Base-by-base conservation (phyloP, 2,888 invertebrate species). In the Thereva nobilitata region DNA sequence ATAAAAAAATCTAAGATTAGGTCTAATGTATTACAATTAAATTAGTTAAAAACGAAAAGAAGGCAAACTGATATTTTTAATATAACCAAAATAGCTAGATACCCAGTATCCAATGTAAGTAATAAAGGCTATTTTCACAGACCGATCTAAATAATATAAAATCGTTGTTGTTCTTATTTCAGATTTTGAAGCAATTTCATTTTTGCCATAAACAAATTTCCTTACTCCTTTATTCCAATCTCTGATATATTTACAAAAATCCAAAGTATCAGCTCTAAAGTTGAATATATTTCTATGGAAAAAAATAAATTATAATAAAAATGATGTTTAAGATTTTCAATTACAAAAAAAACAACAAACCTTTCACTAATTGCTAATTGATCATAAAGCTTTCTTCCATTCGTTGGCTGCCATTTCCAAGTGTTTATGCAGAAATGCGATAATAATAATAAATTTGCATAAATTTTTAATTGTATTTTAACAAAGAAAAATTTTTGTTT, bases 351-450 rank as follows among this genome's bases (percentile, higher is more conserved):
- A 44, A 7, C 3, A 44, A 8, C 9, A 10, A 37, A 55, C 54
- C 55, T 49, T 53, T 68, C 67, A 4, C 44, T 9, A 8, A 64
- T 44, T 40, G 44, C 38, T 41, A 68, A 3, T 47, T 54, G 44
- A 40, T 54, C n/a, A n/a, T 65, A 49, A 3, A 68, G 55, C 4
- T 34, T 23, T 8, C 12, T 64, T 10, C 41, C 12, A 47, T 68
- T 68, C 5, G 35, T 7, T n/a, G 64, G 64, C 4, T 54, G 49
- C 68, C 68, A 68, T 6, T 7, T 37, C 68, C 68, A 68, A 8
- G 47, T 45, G 6, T 41, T 56, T 12, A 42, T 12, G 4, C 59
- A 8, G 23, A 68, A 68, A 47, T 47, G 65, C 9, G 68, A 68
- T 5, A 68, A 54, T 38, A 68, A 41, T 1, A 10, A 34, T 8